Evolutionary conservation across 2,113 vertebrate genomes (phyloP).

Genomic region (Empidonax alnorum): DNA sequence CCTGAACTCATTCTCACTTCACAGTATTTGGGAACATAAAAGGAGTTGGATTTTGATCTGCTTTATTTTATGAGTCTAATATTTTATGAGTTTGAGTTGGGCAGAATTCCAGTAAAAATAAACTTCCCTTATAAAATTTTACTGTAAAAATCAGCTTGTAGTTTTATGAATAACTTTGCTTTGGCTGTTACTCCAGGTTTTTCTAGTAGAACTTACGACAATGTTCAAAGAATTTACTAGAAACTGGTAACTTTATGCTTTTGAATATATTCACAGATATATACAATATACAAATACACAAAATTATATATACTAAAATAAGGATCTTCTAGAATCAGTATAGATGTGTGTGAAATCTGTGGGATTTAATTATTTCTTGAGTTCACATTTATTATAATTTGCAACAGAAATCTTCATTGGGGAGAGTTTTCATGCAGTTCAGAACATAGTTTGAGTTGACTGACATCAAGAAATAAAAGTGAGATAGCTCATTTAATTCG

Average conservation of each 20-base stretch:
- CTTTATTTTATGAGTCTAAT: constrained; percentile 23
- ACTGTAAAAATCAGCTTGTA: neutral
- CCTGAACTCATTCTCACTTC: neutral
- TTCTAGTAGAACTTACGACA: neutral
- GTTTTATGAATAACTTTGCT: neutral
- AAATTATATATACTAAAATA: neutral
- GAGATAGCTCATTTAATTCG: neutral
- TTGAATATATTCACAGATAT: neutral
- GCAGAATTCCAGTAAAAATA: constrained; percentile 13
- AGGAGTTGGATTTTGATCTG: neutral
- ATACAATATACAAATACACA: neutral
- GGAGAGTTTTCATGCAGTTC: neutral
- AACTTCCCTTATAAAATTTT: neutral
- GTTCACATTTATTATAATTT: neutral
- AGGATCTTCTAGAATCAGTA: neutral
- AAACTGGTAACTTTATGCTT: neutral
- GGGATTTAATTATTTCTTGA: neutral
- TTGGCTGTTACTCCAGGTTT: neutral
- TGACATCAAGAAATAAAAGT: neutral
- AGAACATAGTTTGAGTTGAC: neutral
- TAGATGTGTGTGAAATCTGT: neutral
- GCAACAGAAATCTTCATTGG: neutral
- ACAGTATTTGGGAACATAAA: neutral
- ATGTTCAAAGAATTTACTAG: neutral
- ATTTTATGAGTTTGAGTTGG: neutral